A percentile compares a stretch with the other conserved stretches of the same genome.
These are phyloP conservation scores for Harlomillsia oculata DNA, from an alignment of 1,140 invertebrate species.

Conservation along the genomic window DNA sequence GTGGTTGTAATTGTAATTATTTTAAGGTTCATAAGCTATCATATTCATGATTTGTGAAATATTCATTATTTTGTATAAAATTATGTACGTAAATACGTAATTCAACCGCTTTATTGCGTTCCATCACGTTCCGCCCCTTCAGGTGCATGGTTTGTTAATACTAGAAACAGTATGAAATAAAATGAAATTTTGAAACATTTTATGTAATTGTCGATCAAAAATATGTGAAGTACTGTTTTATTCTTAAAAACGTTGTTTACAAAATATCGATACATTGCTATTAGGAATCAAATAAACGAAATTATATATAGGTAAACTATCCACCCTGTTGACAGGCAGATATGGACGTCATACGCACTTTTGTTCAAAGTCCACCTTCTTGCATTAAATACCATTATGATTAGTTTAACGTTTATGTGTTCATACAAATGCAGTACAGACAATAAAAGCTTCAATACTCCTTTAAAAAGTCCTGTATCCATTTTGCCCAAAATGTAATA, in stretches of 20 bases:
- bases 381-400: background rate
- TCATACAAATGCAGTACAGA: background rate
- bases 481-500: too few species aligned
- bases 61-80: too few species aligned
- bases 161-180: too few species aligned
- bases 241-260: constrained; percentile 15
- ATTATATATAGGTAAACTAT: background rate
- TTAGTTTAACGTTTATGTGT: background rate
- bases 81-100: too few species aligned
- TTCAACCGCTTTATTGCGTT: too few species aligned
- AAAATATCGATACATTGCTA: constrained; percentile 5
- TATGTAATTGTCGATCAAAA: constrained; percentile 13
- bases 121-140: too few species aligned
- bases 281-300: constrained; percentile 6
- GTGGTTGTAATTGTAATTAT: too few species aligned
- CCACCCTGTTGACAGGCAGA: background rate
- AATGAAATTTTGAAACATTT: background rate
- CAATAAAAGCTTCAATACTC: too few species aligned
- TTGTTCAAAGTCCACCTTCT: background rate
- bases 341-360: background rate
- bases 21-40: too few species aligned
- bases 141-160: too few species aligned
- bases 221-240: constrained; percentile 7
- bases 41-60: too few species aligned
- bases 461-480: too few species aligned